A percentile compares a stretch with the other conserved stretches of the same genome.
Evolutionary conservation across 2,888 invertebrate species (phyloP).

Genomic region (Morpho deidamia): DNA sequence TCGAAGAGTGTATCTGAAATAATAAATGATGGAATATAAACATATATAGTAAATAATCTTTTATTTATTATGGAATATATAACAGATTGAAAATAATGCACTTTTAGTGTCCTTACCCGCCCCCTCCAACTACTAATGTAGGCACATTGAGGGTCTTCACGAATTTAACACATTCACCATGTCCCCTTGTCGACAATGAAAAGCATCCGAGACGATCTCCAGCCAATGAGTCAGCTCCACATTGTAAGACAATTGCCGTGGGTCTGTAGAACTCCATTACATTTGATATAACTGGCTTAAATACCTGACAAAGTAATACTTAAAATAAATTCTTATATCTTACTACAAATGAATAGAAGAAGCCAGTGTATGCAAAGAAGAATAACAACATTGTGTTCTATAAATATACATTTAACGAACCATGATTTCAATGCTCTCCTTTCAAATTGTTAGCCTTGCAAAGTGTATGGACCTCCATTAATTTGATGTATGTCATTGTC

Average conservation of each 20-base stretch:
- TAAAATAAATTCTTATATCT: no score
- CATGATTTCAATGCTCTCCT: no score
- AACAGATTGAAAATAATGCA: neutral
- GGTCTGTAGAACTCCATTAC: conserved; percentile 99
- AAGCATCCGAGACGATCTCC: conserved; percentile 97
- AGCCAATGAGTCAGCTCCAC: conserved; percentile 98
- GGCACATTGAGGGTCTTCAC: conserved; percentile 96
- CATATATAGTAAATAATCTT: neutral
- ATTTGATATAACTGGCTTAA: conserved; percentile 94
- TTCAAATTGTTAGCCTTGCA: no score
- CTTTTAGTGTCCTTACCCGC: conserved; percentile 68
- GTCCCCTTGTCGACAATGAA: conserved; percentile 95
- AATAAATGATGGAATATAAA: neutral
- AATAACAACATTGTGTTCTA: no score
- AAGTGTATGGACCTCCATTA: no score
- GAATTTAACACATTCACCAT: conserved; percentile 98
- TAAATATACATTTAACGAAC: no score
- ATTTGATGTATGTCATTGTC: no score
- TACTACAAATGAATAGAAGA: no score
- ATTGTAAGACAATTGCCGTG: conserved; percentile 97
- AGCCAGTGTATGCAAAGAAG: no score
- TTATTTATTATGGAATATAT: neutral
- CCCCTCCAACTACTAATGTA: conserved; percentile 89
- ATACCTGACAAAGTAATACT: conserved; percentile 77
- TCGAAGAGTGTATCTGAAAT: conserved; percentile 88